Base-by-base conservation (phyloP, 2,113 vertebrate genomes). In the Ranitomeya imitator region DNA sequence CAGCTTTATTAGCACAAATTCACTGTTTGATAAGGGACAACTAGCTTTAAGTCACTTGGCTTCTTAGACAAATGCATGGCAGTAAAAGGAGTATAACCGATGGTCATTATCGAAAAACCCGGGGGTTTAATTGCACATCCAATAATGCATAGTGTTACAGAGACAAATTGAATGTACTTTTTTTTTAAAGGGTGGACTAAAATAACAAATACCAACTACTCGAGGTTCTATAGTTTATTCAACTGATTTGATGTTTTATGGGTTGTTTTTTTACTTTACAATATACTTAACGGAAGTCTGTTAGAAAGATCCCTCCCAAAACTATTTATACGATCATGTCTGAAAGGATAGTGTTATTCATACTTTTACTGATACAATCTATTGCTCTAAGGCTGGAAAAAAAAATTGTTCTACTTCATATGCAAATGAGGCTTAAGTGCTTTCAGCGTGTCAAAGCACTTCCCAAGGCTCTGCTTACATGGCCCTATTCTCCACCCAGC, bases 111-210 rank as follows among this genome's bases (percentile, higher is more conserved):
- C 10, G 21, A 88, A 45, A 52, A 77, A 80, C 61, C 16, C 55
- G 61, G 26, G 16, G 37, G 19, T 71, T 19, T 31, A 59, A 78
- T 84, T 88, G 77, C 71, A 88, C 67, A 65, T 81, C 83, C 23
- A 54, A 76, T 83, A 73, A 83, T 85, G 26, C 59, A 89, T 85
- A 79, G n/a, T 65, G 67, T 88, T 67, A 79, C 78, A 82, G 37
- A 85, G 87, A 85, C 87, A 85, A 85, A 89, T 10, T 89, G 87
- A 89, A 89, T 89, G 87, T 89, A 89, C 45, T 74, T 82, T 37
- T 71, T 55, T 31, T 67, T 85, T 45, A 31, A 31, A 85, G 81
- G 82, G 73, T 89, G 87, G 87, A 85, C 85, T 85, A 45, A 60
- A 71, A 71, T 2, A 11, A 73, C 18, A 52, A 37, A 81, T 19